Evolutionary conservation across 2,888 invertebrate species (phyloP), one percentile per base, ranked within the genome.

Genomic region (Petrophora chlorosata): DNA sequence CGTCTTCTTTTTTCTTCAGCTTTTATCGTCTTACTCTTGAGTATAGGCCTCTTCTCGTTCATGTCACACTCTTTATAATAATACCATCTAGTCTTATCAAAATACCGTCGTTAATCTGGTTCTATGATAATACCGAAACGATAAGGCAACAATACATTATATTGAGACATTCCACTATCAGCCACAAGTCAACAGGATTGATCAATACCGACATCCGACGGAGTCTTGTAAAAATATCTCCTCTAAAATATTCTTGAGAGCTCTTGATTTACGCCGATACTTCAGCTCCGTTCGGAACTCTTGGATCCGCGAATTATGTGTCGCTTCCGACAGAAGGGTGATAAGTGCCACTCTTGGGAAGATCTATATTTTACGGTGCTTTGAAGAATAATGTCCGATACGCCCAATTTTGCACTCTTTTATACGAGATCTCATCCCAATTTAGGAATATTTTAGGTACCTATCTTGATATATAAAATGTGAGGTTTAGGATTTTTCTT

Each of bases 231-330:
- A 35, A 35, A 15, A 9, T 17, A 9, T 28, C 12, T 25, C 19
- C 22, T 29, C 1, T 15, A 16, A 16, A 36, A n/a, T 36, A 16
- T 25, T 16, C 5, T 10, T 25, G 19, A n/a, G 22, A 38, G 22
- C 38, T 12, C 41, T 12, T 43, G 45, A 49, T 56, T 56, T 43
- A 43, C 32, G 22, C 8, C 42, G 45, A 34, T 39, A 39, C 34
- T 25, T 36, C 26, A 15, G 36, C 26, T 16, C 12, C 13, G 26
- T 3, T 19, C 28, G 46, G 32, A 34, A 25, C 33, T 29, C 44
- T 50, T 46, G 50, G 53, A 50, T 44, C 40, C 16, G 34, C 25
- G 41, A 56, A 53, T 56, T 56, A 56, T 42, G 39, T 46, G 47
- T 14, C 43, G 30, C 53, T 53, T 53, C 53, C 50, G 53, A 44